Evolutionary conservation across 2,888 invertebrate species (phyloP), one percentile per base, ranked within the genome.

Genomic region (Drosophila fungiperda): DNA sequence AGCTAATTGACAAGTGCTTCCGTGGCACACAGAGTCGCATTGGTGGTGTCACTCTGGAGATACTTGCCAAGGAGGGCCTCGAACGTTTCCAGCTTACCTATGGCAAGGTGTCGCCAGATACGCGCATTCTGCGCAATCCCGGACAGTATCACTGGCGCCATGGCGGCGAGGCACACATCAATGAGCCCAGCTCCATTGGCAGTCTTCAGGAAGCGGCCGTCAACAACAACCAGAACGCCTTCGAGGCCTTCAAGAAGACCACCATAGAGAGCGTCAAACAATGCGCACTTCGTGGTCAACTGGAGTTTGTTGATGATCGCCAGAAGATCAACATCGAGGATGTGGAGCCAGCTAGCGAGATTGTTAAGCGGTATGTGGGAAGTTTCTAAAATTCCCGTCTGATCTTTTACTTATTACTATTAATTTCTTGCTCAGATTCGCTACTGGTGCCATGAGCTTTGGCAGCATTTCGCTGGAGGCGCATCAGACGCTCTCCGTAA

Each of bases 111-210:
- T 94, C 94, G 42, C 94, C 95, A 75, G 97, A 97, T 90, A 95
- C 95, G 78, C 93, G 94, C 45, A 94, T 95, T 42, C 93, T 95
- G 66, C 95, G 97, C 68, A 98, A 98, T 93, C 98, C 98, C 15
- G 99, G 99, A 9, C 96, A 96, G 89, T 99, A 97, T 93, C 99
- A 99, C 93, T 99, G 99, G 99, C 95, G 99, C 85, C 96, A 97
- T 76, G 99, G 98, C 20, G 99, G 99, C 3, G 99, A 99, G 94
- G 97, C 98, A 82, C 99, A 99, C 93, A 96, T 99, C 90, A 99
- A 99, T 93, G 99, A 99, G 91, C 99, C 99, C 0, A 94, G 96
- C 82, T 96, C 96, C 76, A 96, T 95, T 91, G 95, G 95, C 36
- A 94, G 94, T 83, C 90, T 95, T 12, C 95, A 99, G 95, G 99